Evolutionary conservation across 2,113 vertebrate species (phyloP).

Genomic region (Zosterops pallidus): DNA sequence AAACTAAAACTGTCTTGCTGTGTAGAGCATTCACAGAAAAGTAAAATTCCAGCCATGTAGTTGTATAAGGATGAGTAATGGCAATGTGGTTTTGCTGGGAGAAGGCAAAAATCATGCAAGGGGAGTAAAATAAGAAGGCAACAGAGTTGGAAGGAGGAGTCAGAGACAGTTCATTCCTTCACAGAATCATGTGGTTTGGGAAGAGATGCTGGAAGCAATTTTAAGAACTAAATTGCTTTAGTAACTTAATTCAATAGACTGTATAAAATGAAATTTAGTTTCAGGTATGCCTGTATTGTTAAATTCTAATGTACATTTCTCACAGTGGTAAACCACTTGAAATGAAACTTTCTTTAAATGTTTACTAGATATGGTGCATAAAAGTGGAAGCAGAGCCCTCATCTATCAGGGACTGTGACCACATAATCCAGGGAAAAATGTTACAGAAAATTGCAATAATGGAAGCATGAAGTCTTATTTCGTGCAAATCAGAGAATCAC

Average conservation of each 20-base stretch:
- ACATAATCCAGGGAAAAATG: not conserved
- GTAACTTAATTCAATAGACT: not conserved
- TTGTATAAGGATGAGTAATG: not conserved
- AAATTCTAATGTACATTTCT: not conserved
- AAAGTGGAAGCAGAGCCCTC: not conserved
- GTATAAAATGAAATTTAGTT: not conserved
- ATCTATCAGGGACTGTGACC: not conserved
- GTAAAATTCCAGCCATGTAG: not conserved
- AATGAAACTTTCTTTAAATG: not conserved
- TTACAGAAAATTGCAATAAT: not conserved
- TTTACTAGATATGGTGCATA: not conserved
- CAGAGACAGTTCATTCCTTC: not conserved
- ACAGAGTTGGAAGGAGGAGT: not conserved
- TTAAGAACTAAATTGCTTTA: not conserved
- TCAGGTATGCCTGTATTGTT: not conserved
- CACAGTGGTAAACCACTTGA: not conserved
- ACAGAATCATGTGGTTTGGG: not conserved
- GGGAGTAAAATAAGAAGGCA: not conserved
- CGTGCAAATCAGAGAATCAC: not conserved
- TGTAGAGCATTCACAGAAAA: constrained; percentile 15
- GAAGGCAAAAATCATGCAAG: not conserved
- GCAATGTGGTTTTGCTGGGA: not conserved
- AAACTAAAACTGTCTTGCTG: constrained; percentile 33
- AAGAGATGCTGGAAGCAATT: not conserved
- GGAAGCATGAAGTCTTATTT: not conserved